phyloP scores from a whole-genome alignment of 2,888 invertebrate genomes.

The Mesorhabditis spiculigera region DNA sequence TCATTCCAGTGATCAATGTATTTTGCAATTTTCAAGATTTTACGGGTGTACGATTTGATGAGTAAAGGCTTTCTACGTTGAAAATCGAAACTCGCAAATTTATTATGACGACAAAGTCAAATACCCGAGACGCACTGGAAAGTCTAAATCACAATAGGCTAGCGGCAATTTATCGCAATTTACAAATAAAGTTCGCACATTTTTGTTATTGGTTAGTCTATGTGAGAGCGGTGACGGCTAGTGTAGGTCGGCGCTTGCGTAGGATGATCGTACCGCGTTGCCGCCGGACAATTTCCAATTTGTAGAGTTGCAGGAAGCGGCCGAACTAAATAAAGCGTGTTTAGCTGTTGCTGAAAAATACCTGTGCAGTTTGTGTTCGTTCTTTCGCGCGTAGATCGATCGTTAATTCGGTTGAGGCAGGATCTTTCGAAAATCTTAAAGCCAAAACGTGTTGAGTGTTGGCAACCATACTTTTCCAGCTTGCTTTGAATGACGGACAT shows the following conservation, averaged over 20 bases:
- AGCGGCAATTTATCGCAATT: no score
- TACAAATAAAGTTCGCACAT: no score
- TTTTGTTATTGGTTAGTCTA: no score
- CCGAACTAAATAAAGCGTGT: slow-evolving; percentile 25
- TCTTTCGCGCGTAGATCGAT: neutral
- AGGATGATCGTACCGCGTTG: slow-evolving; percentile 31
- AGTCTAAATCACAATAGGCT: no score
- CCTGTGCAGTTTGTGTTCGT: neutral
- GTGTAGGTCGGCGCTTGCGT: slow-evolving; percentile 9
- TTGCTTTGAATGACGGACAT: slow-evolving; percentile 5
- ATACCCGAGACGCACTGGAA: no score
- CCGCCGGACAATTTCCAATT: slow-evolving; percentile 33
- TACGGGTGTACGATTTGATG: neutral
- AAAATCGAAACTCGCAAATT: no score
- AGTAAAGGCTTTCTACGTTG: neutral
- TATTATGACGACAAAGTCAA: no score
- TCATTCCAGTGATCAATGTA: slow-evolving; percentile 73
- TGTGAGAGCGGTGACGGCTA: no score
- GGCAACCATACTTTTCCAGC: neutral
- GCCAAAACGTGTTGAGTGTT: neutral
- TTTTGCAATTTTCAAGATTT: slow-evolving; percentile 1
- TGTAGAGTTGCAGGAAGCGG: slow-evolving; percentile 35
- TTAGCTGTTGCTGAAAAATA: neutral
- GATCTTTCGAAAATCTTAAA: neutral
- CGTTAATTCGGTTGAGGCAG: neutral